Base-by-base conservation (phyloP, 2,113 vertebrate genomes). In the Pelvicachromis taeniatus region DNA sequence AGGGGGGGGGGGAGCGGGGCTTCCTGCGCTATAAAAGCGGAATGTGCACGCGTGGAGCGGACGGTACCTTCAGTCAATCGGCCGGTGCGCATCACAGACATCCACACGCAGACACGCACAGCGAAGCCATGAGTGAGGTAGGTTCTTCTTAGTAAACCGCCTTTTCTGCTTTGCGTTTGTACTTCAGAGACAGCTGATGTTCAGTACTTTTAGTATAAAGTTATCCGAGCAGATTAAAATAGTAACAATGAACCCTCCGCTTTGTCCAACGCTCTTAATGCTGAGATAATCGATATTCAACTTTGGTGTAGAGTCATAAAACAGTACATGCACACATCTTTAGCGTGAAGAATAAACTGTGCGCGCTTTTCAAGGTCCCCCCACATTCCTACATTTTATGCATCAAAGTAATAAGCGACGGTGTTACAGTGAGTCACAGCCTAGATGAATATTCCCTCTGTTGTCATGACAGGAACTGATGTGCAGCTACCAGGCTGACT, bases 121-220 rank as follows among this genome's bases (percentile, higher is more conserved):
- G 80, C 80, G 56, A 81, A 91, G 93, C 78, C 91, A 96, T 96
- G 96, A 96, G 96, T 80, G 95, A 96, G 95, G 96, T 96, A 95
- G 83, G 95, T 65, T 42, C 52, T 77, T 29, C 29, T 61, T 0
- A 8, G 6, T 2, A 79, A 13, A 61, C 58, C 48, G 3, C 2
- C 3, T 56, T 73, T 14, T 50, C 35, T 6, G 68, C 45, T 50
- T 35, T 2, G 14, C 21, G 21, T 19, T 45, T 48, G 11, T 2
- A 12, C n/a, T 8, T 26, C 26, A 33, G 7, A n/a, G 42, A 19
- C 5, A 35, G 4, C 17, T 10, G 40, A 70, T 70, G 7, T 19
- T 73, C 9, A 16, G 16, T 16, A 75, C n/a, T n/a, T 42, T 75
- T 31, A 16, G 0, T 8, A 1, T n/a, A 4, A 87, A 82, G 79